These are phyloP conservation scores for Rhinopomastus cyanomelas DNA, from an alignment of 2,113 vertebrate genomes.

Conservation along the genomic window DNA sequence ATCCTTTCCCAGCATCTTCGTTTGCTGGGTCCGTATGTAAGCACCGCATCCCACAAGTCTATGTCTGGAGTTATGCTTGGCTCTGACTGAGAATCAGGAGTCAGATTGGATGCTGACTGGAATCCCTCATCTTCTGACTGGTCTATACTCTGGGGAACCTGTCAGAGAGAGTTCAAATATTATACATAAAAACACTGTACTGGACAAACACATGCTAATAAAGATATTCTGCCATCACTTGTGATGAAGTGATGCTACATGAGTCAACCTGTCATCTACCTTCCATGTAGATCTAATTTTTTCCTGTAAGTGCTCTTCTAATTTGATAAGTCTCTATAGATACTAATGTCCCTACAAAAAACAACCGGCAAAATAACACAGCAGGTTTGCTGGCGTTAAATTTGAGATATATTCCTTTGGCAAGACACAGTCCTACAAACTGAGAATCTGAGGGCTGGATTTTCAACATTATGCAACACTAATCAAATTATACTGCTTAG, in stretches of 20 bases:
- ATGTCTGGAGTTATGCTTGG: constrained; percentile 84
- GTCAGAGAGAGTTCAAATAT: neutral
- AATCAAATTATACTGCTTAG: neutral
- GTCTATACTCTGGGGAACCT: constrained; percentile 91
- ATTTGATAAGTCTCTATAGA: neutral
- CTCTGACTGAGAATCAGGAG: constrained; percentile 96
- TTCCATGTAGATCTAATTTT: neutral
- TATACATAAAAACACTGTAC: neutral
- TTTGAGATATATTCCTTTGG: neutral
- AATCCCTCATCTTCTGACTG: constrained; percentile 98
- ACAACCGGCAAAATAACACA: neutral
- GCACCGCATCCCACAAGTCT: constrained; percentile 90
- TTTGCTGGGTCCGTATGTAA: constrained; percentile 84
- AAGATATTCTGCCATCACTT: neutral
- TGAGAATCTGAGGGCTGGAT: neutral
- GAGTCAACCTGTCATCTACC: neutral
- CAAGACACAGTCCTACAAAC: neutral
- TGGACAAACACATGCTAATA: neutral
- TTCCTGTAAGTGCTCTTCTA: neutral
- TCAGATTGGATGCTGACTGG: constrained; percentile 94
- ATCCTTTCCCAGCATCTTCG: constrained; percentile 93
- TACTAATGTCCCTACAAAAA: neutral
- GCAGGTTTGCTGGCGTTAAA: neutral
- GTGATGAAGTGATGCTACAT: neutral
- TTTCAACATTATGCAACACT: neutral